Evolutionary conservation across 2,113 vertebrate genomes (phyloP), one percentile per base, ranked within the genome.

Genomic region (Ursus arctos): DNA sequence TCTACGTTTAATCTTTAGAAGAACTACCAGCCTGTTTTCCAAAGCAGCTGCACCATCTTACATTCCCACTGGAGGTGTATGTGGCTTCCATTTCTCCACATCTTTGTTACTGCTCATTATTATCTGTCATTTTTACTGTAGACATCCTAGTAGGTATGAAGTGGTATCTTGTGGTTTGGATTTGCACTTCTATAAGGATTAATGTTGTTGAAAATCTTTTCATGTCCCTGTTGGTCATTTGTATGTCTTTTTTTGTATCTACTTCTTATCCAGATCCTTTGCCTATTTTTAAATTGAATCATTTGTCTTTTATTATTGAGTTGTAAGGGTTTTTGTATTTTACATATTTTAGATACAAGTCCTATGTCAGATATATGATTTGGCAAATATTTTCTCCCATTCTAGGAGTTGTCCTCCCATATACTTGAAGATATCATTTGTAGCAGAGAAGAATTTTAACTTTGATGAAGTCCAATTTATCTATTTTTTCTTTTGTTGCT

Each of bases 51-150:
- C n/a, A 49, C 63, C 22, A 79, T 93, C 63, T 61, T 40, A 51
- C 81, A 33, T 72, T 94, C 51, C 22, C 47, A 82, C 14, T 55
- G 77, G 91, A 63, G 95, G 59, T 63, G 16, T 88, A n/a, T 83
- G 55, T 88, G 51, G n/a, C 69, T 74, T 74, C 51, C 22, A 65
- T 84, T 96, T 95, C 19, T 89, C 22, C 36, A 83, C 12, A 74
- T 82, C 74, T 92, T 92, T 63, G 21, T 19, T 67, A 83, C 6
- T 28, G 43, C 28, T 90, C 81, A 7, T 61, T 83, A 55, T 74
- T 87, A 87, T 81, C 85, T 89, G 15, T 96, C 40, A 49, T 91
- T 97, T 96, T 94, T 76, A 93, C 28, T 93, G 9, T 61, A 77
- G 72, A 22, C 79, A 96, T 82, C 65, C 59, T 81, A 72, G 19